A percentile compares a stretch with the other conserved stretches of the same genome.
phyloP scores from a whole-genome alignment of 2,113 vertebrate genomes.

The Lepus europaeus region DNA sequence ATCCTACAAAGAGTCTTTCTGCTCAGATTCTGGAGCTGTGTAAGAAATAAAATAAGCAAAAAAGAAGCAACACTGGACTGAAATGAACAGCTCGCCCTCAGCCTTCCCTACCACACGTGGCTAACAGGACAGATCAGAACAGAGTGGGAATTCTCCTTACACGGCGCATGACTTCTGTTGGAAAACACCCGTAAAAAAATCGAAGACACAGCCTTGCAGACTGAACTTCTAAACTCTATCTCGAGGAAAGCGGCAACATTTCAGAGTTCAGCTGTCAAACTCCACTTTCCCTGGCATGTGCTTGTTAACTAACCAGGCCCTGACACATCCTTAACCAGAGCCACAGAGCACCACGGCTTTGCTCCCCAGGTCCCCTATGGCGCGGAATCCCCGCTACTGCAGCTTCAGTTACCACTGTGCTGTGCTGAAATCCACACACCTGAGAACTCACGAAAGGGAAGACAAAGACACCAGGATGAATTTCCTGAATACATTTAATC shows the following conservation, averaged over 20 bases:
- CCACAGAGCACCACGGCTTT: neutral
- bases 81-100: neutral
- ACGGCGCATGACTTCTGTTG: slow-evolving; percentile 32
- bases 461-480: neutral
- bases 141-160: slow-evolving; percentile 27
- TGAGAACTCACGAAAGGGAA: neutral
- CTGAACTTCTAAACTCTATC: neutral
- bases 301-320: neutral
- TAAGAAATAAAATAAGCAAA: slow-evolving; percentile 44
- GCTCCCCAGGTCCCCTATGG: neutral
- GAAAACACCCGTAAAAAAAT: slow-evolving; percentile 54
- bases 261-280: slow-evolving; percentile 23
- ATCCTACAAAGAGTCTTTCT: neutral
- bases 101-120: neutral
- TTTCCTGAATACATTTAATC: neutral
- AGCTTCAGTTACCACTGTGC: neutral
- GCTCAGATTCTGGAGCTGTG: slow-evolving; percentile 15
- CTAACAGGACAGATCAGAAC: neutral
- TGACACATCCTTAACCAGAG: neutral
- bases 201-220: neutral
- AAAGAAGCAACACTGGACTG: neutral
- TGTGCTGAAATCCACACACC: neutral
- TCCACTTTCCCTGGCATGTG: neutral
- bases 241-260: neutral
- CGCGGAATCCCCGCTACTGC: neutral